Evolutionary conservation across 2,113 vertebrate genomes (phyloP), one percentile per base, ranked within the genome.

Genomic region (Sturnus vulgaris): DNA sequence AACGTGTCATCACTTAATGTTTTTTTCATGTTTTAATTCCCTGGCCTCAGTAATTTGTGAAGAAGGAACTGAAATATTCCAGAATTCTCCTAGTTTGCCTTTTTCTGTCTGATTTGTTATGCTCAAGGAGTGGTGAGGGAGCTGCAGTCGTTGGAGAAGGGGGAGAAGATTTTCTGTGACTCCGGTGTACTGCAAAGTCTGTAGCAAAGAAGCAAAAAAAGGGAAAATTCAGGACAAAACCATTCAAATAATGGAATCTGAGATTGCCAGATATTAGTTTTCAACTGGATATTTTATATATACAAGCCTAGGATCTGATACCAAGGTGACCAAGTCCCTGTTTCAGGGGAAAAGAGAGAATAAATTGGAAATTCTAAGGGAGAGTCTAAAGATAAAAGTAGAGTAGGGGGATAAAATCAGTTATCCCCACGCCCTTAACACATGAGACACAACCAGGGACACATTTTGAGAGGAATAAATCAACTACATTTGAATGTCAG

Each of bases 391-490:
- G 75, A 59, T 35, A 15, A 64, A 82, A 42, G 2, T 10, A 1
- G 59, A 37, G 15, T 2, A 10, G 44, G 7, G 30, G 14, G 2
- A 1, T 18, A 15, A 25, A 22, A 10, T 55, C 47, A 35, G 13
- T 70, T 18, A 44, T 75, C n/a, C 8, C 15, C 12, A 1, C 23
- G 65, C 56, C 35, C 53, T 49, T 59, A 37, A 46, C 42, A 22
- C 1, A 0, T 11, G 8, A 64, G 7, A 4, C 46, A 40, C 8
- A 49, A 72, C 70, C 0, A 79, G 1, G 33, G 69, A 17, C 12
- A 71, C 20, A 14, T 24, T 37, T 37, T 7, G 21, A 19, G 33
- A 39, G 16, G 3, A 77, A 55, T 5, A 42, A 59, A 68, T 53
- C 20, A 44, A 7, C 8, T 23, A 2, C 3, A 15, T 33, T 31